Percentiles rank a stretch among this genome's conserved stretches.
These are phyloP conservation scores for Phortica magna DNA, from an alignment of 2,888 invertebrate genomes.

Conservation along the genomic window DNA sequence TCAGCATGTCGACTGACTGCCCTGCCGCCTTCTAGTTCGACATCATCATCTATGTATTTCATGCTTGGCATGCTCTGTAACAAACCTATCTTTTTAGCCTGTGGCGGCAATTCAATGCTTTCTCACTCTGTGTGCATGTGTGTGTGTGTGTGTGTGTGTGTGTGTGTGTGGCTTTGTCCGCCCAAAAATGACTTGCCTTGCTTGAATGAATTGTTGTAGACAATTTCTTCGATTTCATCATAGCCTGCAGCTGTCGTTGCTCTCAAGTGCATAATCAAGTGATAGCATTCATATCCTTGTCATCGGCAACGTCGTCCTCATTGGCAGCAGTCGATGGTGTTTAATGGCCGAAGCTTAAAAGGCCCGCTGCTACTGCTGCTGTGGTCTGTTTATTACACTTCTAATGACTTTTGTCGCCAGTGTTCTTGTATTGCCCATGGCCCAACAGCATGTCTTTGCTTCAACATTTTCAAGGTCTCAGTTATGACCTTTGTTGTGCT, in stretches of 20 bases:
- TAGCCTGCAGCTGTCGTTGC: not conserved
- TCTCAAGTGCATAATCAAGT: conserved; percentile 25
- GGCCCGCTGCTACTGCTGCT: not conserved
- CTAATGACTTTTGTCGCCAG: too few relatives aligned
- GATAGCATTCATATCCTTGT: not conserved
- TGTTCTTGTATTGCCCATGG: too few relatives aligned
- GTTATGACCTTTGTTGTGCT: too few relatives aligned
- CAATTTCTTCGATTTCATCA: not conserved
- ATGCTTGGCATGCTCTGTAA: not conserved
- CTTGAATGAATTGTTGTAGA: not conserved
- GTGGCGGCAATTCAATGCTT: not conserved
- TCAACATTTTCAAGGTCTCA: too few relatives aligned
- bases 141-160: not conserved
- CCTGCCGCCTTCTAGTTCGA: not conserved
- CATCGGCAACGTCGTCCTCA: not conserved
- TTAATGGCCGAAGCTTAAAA: not conserved
- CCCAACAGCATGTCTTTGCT: too few relatives aligned
- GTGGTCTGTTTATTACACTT: not conserved
- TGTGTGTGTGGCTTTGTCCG: too few relatives aligned
- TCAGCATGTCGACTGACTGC: not conserved
- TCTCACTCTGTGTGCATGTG: not conserved
- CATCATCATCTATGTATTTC: not conserved
- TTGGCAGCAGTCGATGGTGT: not conserved
- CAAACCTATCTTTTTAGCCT: not conserved
- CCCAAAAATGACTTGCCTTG: too few relatives aligned